These are phyloP conservation scores for Subacronicta megacephala DNA, from an alignment of 2,888 invertebrate species.

Conservation along the genomic window DNA sequence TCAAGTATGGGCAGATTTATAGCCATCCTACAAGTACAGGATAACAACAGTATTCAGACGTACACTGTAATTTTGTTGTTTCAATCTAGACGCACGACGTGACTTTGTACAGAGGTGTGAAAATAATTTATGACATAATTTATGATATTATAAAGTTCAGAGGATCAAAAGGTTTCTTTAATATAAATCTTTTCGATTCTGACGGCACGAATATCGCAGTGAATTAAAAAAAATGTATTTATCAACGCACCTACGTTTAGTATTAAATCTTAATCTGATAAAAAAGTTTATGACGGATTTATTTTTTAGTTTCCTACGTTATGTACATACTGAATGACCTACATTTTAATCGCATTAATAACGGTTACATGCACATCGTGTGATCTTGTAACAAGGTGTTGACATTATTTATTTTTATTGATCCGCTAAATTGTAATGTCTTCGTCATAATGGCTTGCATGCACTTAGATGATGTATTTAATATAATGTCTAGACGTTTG, in stretches of 20 bases:
- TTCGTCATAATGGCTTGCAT: slow-evolving; percentile 12
- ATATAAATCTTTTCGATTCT: too few species aligned
- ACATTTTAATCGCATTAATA: background rate
- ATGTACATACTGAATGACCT: too few species aligned
- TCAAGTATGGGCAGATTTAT: slow-evolving; percentile 30
- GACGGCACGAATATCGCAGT: too few species aligned
- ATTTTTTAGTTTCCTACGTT: too few species aligned
- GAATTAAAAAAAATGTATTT: too few species aligned
- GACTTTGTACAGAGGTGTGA: background rate
- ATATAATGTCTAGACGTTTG: slow-evolving; percentile 38
- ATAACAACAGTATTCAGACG: slow-evolving; percentile 3
- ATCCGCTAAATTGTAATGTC: slow-evolving; percentile 31
- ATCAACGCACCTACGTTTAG: too few species aligned
- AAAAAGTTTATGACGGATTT: too few species aligned
- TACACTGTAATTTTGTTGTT: slow-evolving; percentile 3
- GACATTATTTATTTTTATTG: slow-evolving; percentile 27
- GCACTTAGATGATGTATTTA: slow-evolving; percentile 16
- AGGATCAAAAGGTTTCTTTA: too few species aligned
- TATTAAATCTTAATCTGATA: too few species aligned
- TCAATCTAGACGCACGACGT: background rate
- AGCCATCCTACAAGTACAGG: background rate
- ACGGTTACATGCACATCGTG: slow-evolving; percentile 7
- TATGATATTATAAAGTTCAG: too few species aligned
- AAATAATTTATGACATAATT: background rate
- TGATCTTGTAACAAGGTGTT: slow-evolving; percentile 38